Evolutionary conservation across 2,888 invertebrate species (phyloP).

Genomic region (Epinotia demarniana): DNA sequence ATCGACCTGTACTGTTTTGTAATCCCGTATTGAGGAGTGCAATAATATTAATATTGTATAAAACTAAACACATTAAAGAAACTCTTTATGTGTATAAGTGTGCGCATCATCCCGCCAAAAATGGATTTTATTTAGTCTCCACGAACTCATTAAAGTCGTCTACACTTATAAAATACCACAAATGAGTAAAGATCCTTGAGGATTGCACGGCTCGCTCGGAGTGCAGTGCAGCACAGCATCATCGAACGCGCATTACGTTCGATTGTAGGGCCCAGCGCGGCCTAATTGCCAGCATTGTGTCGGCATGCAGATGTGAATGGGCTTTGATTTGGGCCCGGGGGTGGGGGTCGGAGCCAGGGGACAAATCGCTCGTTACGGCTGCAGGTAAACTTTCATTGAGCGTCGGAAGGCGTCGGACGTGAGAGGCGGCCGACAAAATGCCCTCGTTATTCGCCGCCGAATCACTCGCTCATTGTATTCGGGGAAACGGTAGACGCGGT

Average conservation of each 20-base stretch:
- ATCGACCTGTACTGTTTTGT: no score
- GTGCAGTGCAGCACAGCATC: conserved; percentile 60
- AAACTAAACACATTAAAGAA: not conserved
- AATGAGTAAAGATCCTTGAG: conserved; percentile 45
- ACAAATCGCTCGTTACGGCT: conserved; percentile 85
- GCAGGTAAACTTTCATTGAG: conserved; percentile 85
- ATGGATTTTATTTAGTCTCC: not conserved
- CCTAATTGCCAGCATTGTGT: conserved; percentile 85
- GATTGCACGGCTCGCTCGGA: conserved; percentile 52
- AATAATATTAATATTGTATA: no score
- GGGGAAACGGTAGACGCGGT: conserved; percentile 84
- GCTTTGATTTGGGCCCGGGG: conserved; percentile 83
- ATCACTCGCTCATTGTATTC: conserved; percentile 84
- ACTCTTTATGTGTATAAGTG: not conserved
- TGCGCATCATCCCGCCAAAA: not conserved
- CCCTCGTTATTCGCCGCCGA: conserved; percentile 85
- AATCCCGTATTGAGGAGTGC: no score
- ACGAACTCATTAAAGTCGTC: not conserved
- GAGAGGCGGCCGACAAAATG: conserved; percentile 84
- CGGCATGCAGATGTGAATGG: conserved; percentile 86
- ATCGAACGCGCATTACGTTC: conserved; percentile 82
- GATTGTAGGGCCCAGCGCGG: conserved; percentile 81
- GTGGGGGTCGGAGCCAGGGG: conserved; percentile 78
- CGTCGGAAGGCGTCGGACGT: conserved; percentile 85
- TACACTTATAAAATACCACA: conserved; percentile 15